Evolutionary conservation across 1,140 invertebrate species (phyloP), one percentile per base, ranked within the genome.

Genomic region (Zaprionus inermis): DNA sequence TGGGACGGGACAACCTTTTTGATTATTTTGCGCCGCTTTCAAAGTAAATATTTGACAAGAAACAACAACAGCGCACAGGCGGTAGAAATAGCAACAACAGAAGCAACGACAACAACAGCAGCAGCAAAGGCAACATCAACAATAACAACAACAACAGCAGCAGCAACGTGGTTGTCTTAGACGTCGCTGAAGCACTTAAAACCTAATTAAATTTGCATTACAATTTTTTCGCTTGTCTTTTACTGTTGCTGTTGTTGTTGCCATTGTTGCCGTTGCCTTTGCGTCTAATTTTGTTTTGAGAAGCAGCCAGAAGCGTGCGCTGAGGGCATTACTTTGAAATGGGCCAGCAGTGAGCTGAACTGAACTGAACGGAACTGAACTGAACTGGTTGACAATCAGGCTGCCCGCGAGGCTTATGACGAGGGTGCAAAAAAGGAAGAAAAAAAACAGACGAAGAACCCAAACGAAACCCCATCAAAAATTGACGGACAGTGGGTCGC

Each of bases 171-270:
- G 24, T 28, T 28, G 24, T 28, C 24, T 28, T 28, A 28, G 24
- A 28, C 24, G 24, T 28, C 66, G 67, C 70, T 76, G 73, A 75
- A 89, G 84, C 83, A 88, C 83, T 88, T 88, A 88, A 88, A 88
- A 88, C 83, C 83, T 88, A 88, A 88, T 88, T 88, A 88, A 88
- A 88, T 88, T 88, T 88, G 79, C 83, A 88, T 88, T 88, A 88
- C 79, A 88, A 88, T 83, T 86, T 88, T 57, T 64, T 59, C 72
- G 70, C 67, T 82, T 67, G 65, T 83, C 66, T 58, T 14, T 36
- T 54, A n/a, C 24, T 28, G 24, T 28, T 44, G 57, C 12, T 65
- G 68, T 57, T 71, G 32, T 44, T 57, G 32, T 36, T 51, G 51
- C 18, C 54, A 11, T 24, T 69, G 18, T 70, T 52, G 52, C 22